A percentile compares a stretch with the other conserved stretches of the same genome.
phyloP scores from a whole-genome alignment of 2,113 vertebrate genomes.

The Oncorhynchus gorbuscha region DNA sequence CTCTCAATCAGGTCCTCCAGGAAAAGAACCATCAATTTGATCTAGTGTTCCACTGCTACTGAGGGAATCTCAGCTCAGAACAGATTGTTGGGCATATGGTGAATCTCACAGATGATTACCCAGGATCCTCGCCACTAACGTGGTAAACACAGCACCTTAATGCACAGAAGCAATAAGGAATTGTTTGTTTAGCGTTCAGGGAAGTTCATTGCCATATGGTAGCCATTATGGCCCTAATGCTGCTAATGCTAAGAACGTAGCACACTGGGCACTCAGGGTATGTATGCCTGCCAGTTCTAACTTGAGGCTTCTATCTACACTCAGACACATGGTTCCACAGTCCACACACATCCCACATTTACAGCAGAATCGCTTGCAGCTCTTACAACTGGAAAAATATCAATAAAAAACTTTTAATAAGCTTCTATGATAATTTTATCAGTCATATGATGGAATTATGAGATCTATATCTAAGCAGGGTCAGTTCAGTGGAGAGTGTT shows the following conservation, averaged over 20 bases:
- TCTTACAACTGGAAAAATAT: no score
- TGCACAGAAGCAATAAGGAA: conserved; percentile 30
- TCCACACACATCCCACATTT: neutral
- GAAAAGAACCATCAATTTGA: conserved; percentile 5
- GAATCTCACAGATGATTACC: conserved; percentile 50
- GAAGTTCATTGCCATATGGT: conserved; percentile 49
- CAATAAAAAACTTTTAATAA: no score
- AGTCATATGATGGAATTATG: no score
- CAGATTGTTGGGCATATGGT: conserved; percentile 14
- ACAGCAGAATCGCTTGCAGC: neutral
- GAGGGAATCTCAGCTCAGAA: conserved; percentile 26
- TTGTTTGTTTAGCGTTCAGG: conserved; percentile 41
- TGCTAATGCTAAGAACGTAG: conserved; percentile 42
- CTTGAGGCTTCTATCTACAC: neutral
- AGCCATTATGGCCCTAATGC: conserved; percentile 49
- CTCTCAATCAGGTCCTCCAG: neutral
- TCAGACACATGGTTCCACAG: neutral
- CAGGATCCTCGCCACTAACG: conserved; percentile 36
- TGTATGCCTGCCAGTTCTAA: conserved; percentile 6
- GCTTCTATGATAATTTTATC: no score
- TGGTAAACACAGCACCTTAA: conserved; percentile 30
- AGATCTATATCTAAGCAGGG: no score
- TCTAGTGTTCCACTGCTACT: conserved; percentile 1
- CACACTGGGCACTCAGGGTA: conserved; percentile 2
- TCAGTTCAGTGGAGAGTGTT: no score